phyloP scores from a whole-genome alignment of 2,888 invertebrate genomes.

The Stenotaenia linearis region DNA sequence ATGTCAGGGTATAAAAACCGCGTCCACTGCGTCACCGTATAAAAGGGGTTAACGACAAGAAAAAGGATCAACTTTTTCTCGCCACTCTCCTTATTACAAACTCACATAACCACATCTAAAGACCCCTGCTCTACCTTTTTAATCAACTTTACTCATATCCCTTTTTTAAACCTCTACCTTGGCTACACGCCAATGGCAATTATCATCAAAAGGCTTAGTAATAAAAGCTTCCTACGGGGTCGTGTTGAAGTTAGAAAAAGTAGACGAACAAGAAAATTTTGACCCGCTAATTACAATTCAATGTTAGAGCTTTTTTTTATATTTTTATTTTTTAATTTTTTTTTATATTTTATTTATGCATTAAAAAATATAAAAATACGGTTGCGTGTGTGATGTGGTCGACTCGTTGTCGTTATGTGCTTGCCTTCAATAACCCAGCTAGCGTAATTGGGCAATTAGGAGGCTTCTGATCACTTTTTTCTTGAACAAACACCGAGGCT shows the following conservation, averaged over 20 bases:
- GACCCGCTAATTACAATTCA: constrained; percentile 16
- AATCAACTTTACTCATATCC: constrained; percentile 15
- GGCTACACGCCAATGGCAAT: constrained; percentile 1
- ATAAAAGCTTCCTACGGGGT: constrained; percentile 8
- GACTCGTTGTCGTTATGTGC: not conserved
- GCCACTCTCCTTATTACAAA: not conserved
- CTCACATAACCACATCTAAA: not conserved
- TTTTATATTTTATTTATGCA: not conserved
- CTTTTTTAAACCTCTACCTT: not conserved
- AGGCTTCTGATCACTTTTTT: constrained; percentile 5
- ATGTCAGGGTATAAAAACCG: not conserved
- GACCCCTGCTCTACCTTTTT: constrained; percentile 10
- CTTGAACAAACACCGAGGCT: constrained; percentile 10
- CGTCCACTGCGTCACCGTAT: not conserved
- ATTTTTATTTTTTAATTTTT: not conserved
- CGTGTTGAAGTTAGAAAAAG: not conserved
- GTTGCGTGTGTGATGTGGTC: constrained; percentile 1
- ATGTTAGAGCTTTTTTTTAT: not conserved
- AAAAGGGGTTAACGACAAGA: not conserved
- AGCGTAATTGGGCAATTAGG: constrained; percentile 17
- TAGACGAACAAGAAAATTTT: not conserved
- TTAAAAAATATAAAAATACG: not conserved
- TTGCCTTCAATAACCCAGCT: not conserved
- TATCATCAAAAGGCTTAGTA: constrained; percentile 20
- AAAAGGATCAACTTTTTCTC: not conserved